Base-by-base conservation (phyloP, 2,888 invertebrate species). In the Eupithecia abbreviata region DNA sequence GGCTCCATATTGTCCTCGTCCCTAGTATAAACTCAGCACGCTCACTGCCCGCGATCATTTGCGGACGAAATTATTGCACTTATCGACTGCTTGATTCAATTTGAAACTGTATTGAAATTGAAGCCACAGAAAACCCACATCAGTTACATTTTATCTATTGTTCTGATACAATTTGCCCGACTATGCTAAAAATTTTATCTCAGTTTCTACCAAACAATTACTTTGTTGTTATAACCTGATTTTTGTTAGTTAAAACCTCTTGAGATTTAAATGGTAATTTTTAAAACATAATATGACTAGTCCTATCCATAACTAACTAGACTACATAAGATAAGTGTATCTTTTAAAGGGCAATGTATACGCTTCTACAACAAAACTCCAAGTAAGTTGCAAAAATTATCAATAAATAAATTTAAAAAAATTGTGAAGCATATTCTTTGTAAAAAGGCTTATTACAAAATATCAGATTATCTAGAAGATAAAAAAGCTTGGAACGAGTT, bases 21-120 rank as follows among this genome's bases (percentile, higher is more conserved):
- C 18, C 77, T 75, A 71, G 6, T 3, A 73, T 68, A 18, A 66
- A 73, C 62, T 43, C 51, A 91, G 89, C 90, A 89, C 88, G 85
- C 83, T 88, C 87, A 88, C 84, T 83, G 83, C 85, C 84, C 86
- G 84, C 85, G 83, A 86, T 84, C 84, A 85, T 86, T 88, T 85
- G 84, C 83, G 83, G 82, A 79, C 80, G 79, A 82, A 82, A 81
- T 81, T 76, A 82, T 82, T 78, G 78, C 77, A 80, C 80, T 80
- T 81, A 80, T 79, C 75, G 73, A 77, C 73, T 79, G 76, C 78
- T 82, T 81, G 77, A 79, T 82, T 82, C 80, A 78, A 81, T 82
- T 81, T 82, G 76, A 80, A 82, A 81, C 76, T 68, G 70, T 77
- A 79, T 80, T 80, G 74, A 71, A 75, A 77, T 74, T 75, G 41